Conservation (phyloP, 2,888 invertebrate species). For the Apantesis nais region DNA sequence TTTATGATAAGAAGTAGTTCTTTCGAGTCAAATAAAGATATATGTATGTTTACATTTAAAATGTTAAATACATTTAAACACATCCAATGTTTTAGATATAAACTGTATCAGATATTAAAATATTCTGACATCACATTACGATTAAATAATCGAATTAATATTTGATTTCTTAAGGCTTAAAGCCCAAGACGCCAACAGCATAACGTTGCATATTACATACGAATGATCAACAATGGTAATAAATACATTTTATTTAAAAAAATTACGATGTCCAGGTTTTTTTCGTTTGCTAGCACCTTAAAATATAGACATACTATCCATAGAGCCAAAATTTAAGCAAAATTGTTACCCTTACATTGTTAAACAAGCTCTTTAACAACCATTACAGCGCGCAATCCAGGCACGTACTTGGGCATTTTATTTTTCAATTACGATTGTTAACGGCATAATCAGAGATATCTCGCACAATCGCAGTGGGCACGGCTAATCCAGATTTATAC, state of each 20-base stretch:
- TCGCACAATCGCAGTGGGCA: constrained; percentile 76
- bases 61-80: no score
- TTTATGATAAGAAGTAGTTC: no score
- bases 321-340: not conserved
- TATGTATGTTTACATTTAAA: no score
- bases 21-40: no score
- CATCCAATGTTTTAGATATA: no score
- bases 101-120: no score
- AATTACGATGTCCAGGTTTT: not conserved
- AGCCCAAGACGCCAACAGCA: no score
- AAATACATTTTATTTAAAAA: not conserved
- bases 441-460: constrained; percentile 81
- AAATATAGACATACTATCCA: not conserved
- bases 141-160: no score
- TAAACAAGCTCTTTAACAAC: constrained; percentile 33
- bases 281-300: not conserved
- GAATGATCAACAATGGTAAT: not conserved
- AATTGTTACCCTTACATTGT: constrained; percentile 26
- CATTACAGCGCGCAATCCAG: constrained; percentile 40
- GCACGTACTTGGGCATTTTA: constrained; percentile 63
- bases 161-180: not conserved
- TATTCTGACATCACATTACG: no score
- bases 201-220: not conserved
- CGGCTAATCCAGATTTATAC: constrained; percentile 84
- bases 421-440: constrained; percentile 85